Conservation (phyloP, 2,888 invertebrate species). For the Drosophila neonasuta region DNA sequence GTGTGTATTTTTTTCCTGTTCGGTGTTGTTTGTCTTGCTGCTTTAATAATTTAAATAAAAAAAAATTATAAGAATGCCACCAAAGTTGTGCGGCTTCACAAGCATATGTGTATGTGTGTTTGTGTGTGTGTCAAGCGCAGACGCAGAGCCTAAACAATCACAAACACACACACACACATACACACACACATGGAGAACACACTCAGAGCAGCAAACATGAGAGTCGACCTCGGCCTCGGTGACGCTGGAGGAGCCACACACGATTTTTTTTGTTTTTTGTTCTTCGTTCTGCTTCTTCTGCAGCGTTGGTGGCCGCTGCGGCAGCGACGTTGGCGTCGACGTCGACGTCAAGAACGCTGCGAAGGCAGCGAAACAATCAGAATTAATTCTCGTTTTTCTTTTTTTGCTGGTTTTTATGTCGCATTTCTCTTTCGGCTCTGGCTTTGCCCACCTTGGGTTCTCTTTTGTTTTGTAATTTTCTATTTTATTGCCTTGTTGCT, state of each 20-base stretch:
- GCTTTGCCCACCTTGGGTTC: conserved; percentile 1
- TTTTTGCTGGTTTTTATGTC: conserved; percentile 21
- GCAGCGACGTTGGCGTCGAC: conserved; percentile 22
- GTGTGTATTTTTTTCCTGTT: neutral
- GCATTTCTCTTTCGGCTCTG: neutral
- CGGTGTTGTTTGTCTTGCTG: conserved; percentile 58
- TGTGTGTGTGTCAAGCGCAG: conserved; percentile 60
- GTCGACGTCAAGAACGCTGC: conserved; percentile 28
- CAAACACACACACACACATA: conserved; percentile 25
- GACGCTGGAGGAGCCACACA: conserved; percentile 66
- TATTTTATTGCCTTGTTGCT: conserved; percentile 55
- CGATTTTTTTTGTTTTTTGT: conserved; percentile 40
- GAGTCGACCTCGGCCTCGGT: conserved; percentile 56
- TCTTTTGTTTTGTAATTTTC: conserved; percentile 22
- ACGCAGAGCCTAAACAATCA: conserved; percentile 71
- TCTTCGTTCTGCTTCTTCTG: conserved; percentile 23
- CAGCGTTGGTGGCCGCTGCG: conserved; percentile 74
- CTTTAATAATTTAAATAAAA: conserved; percentile 73
- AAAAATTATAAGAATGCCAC: conserved; percentile 65
- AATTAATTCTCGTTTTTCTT: conserved; percentile 33
- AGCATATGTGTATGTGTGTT: conserved; percentile 24
- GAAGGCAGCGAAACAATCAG: conserved; percentile 14
- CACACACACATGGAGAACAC: conserved; percentile 31
- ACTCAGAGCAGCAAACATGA: conserved; percentile 47
- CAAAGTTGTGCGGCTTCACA: conserved; percentile 63